Percentiles rank a stretch among this genome's conserved stretches.
phyloP scores from a whole-genome alignment of 2,113 vertebrate genomes.

The Melanotaenia duboulayi region DNA sequence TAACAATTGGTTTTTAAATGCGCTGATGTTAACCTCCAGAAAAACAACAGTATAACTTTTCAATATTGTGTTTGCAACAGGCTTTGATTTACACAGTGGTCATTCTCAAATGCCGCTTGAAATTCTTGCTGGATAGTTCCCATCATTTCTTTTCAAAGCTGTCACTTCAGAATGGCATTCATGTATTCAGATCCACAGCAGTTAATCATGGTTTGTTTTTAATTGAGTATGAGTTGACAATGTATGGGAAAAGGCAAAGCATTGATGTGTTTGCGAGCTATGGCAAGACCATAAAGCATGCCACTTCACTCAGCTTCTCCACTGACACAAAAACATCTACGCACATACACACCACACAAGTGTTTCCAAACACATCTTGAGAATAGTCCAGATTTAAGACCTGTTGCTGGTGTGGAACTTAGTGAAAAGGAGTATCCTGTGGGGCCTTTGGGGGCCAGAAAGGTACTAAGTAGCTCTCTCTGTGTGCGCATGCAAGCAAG shows the following conservation, averaged over 20 bases:
- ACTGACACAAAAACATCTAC: conserved; percentile 20
- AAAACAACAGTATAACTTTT: conserved; percentile 41
- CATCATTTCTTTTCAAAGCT: conserved; percentile 43
- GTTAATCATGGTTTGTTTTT: conserved; percentile 55
- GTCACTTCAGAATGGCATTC: background rate
- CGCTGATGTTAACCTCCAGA: conserved; percentile 21
- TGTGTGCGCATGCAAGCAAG: conserved; percentile 19
- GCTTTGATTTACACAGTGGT: conserved; percentile 31
- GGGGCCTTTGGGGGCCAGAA: conserved; percentile 75
- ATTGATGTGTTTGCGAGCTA: conserved; percentile 30
- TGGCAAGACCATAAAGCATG: conserved; percentile 41
- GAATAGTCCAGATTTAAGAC: conserved; percentile 71
- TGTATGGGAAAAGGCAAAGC: conserved; percentile 19
- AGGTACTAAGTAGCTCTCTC: conserved; percentile 67
- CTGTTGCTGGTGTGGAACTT: conserved; percentile 62
- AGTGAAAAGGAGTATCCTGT: conserved; percentile 76
- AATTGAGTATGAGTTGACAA: conserved; percentile 9
- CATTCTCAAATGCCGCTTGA: conserved; percentile 15
- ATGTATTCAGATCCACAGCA: conserved; percentile 28
- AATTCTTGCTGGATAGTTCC: conserved; percentile 14
- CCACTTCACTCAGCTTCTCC: conserved; percentile 30
- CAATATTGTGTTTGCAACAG: conserved; percentile 1
- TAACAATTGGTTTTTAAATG: conserved; percentile 31
- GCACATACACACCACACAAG: conserved; percentile 28
- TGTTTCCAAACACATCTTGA: conserved; percentile 51